phyloP scores from a whole-genome alignment of 2,888 invertebrate genomes.

The Hirtodrosophila duncani region DNA sequence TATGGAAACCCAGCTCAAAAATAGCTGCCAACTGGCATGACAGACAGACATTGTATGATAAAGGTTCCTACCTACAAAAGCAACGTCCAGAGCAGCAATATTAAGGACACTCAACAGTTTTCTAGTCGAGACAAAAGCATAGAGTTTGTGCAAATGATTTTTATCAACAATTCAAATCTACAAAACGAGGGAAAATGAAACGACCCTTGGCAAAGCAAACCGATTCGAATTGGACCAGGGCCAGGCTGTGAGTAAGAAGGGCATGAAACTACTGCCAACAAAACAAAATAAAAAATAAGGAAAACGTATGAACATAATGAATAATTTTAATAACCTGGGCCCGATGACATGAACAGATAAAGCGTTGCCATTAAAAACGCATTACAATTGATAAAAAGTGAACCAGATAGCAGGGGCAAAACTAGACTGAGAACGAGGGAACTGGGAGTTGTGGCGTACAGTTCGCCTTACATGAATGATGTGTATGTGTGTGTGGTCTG shows the following conservation, averaged over 20 bases:
- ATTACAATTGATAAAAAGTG: slow-evolving; percentile 60
- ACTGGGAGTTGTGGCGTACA: slow-evolving; percentile 41
- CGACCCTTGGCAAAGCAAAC: not conserved
- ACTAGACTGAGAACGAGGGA: not conserved
- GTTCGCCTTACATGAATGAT: slow-evolving; percentile 55
- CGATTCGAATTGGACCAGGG: not conserved
- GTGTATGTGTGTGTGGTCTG: slow-evolving; percentile 23
- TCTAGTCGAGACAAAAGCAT: slow-evolving; percentile 22
- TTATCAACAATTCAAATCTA: slow-evolving; percentile 52
- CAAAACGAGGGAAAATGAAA: slow-evolving; percentile 25
- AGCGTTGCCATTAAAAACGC: slow-evolving; percentile 62
- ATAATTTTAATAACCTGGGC: slow-evolving; percentile 59
- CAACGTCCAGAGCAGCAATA: slow-evolving; percentile 14
- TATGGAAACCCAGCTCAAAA: slow-evolving; percentile 54
- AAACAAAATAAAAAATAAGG: too few species aligned
- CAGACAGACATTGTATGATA: slow-evolving; percentile 63
- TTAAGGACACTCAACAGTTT: slow-evolving; percentile 41
- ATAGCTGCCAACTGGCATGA: slow-evolving; percentile 44
- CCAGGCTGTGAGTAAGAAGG: not conserved
- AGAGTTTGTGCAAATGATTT: slow-evolving; percentile 38
- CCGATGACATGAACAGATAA: slow-evolving; percentile 66
- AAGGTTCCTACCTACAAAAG: slow-evolving; percentile 39
- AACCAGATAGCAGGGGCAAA: slow-evolving; percentile 1
- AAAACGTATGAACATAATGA: slow-evolving; percentile 45
- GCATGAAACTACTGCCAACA: slow-evolving; percentile 1